Base-by-base conservation (phyloP, 2,888 invertebrate species). In the Conistra vaccinii region DNA sequence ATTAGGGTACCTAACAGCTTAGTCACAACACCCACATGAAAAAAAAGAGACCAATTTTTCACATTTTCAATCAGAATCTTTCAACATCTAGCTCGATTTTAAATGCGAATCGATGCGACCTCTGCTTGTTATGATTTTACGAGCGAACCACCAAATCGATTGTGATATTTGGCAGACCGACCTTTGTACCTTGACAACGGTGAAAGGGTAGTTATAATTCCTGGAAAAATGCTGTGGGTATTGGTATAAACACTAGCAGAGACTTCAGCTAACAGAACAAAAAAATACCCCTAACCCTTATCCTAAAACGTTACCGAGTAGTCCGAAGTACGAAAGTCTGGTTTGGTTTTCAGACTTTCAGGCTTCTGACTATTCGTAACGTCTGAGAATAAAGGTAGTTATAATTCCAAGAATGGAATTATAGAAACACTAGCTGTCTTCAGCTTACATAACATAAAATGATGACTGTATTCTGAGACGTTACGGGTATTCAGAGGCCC, bases 61-160 rank as follows among this genome's bases (percentile, higher is more conserved):
- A 32, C 20, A 32, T 26, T 17, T 51, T 51, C 14, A 74, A 55
- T n/a, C 53, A 35, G 42, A 73, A 20, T 4, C 51, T 61, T 12
- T n/a, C 26, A 61, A 65, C 14, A 68, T 70, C 17, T 12, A 68
- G 17, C 14, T 57, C 17, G 2, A 74, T 29, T 74, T 66, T 29
- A 39, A 66, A 65, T 39, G 29, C 55, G 35, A 57, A 65, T 65
- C 55, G 17, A 66, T 66, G 20, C 9, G 14, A 17, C 35, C 29
- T 57, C 17, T 10, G 20, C 39, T 57, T 12, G 20, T 7, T 75
- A 48, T 7, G 39, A 76, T 76, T 74, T 75, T 76, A 75, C 29
- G 76, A 75, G 76, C 66, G n/a, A 6, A 53, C 20, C 5, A 48
- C 20, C 29, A 20, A 65, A 74, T 74, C 74, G 76, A 74, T 74